Evolutionary conservation across 2,888 invertebrate genomes (phyloP), one percentile per base, ranked within the genome.

Genomic region (Stomorhina lunata): DNA sequence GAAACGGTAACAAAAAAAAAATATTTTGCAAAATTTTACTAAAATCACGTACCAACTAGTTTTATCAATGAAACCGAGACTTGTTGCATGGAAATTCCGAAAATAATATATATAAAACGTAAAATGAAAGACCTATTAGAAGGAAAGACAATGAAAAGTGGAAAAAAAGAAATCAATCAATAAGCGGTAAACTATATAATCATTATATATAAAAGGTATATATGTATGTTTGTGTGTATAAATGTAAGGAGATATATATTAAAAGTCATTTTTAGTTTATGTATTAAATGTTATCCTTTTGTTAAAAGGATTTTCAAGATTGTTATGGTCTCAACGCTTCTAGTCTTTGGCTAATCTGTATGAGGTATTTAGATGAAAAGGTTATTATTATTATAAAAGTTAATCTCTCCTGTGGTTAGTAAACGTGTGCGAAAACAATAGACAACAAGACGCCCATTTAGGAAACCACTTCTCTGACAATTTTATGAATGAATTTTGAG

Each of bases 41-140:
- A 88, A 89, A 88, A 89, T 89, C 89, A 89, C 89, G 89, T 89
- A 87, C 88, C 81, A 81, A 85, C 57, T 82, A 53, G 59, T 86
- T 87, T 86, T 86, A 85, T 88, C 88, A 88, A 88, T 89, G 84
- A 84, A 84, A 73, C 50, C 50, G 48, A 77, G 53, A 82, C 79
- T 79, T 82, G 82, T 82, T 82, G 82, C 79, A 66, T 71, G 66
- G 34, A 55, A 71, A 75, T 71, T 78, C 10, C 40, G 25, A 17
- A 68, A 17, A 34, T 20, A 61, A 15, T n/a, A 45, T 43, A 43
- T 61, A 22, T 15, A 4, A 40, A 66, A 50, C 40, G 43, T 61
- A 69, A 59, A n/a, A n/a, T n/a, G n/a, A n/a, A n/a, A 57, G 48
- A 79, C 22, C 68, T 72, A 72, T 65, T 63, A 34, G 25, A 68